Base-by-base conservation (phyloP, 2,113 vertebrate species). In the Ochotona curzoniae region DNA sequence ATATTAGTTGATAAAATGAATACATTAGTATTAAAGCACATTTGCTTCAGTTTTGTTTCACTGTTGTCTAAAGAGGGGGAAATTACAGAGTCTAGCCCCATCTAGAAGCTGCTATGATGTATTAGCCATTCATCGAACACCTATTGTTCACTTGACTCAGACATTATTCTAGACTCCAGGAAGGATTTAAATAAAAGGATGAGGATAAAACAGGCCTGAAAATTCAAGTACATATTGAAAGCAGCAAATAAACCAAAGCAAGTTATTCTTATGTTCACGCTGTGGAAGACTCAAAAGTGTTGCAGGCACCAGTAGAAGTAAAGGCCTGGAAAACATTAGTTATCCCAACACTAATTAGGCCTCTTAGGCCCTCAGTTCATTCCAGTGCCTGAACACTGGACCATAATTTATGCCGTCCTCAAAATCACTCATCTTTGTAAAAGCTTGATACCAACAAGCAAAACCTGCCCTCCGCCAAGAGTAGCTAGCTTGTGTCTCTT, bases 111-210 rank as follows among this genome's bases (percentile, higher is more conserved):
- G 8, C 51, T 32, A 15, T 38, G 35, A 89, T 57, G 80, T 74
- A n/a, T 32, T n/a, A 86, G 79, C 66, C 83, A 76, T 30, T 94
- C 61, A 66, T 90, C 87, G 87, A 60, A 83, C 79, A 91, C 28
- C 30, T 14, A 66, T 28, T 79, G 51, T n/a, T 80, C 84, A 80
- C 10, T 30, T 76, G 0, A 66, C 60, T 80, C 8, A 35, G 51
- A 47, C 23, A 49, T 44, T 51, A 76, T 57, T 26, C 63, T 80
- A 87, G 54, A 54, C 47, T 71, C 21, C 23, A 12, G 14, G 69
- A 63, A n/a, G 84, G 51, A 87, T 57, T 26, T 38, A 18, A 75
- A 87, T 51, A 44, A 80, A 87, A 75, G 23, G 10, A 90, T 17
- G 79, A 81, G 38, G 63, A 35, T 79, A 67, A 26, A 10, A 67